Evolutionary conservation across 2,888 invertebrate genomes (phyloP).

Genomic region (Agriopis marginaria): DNA sequence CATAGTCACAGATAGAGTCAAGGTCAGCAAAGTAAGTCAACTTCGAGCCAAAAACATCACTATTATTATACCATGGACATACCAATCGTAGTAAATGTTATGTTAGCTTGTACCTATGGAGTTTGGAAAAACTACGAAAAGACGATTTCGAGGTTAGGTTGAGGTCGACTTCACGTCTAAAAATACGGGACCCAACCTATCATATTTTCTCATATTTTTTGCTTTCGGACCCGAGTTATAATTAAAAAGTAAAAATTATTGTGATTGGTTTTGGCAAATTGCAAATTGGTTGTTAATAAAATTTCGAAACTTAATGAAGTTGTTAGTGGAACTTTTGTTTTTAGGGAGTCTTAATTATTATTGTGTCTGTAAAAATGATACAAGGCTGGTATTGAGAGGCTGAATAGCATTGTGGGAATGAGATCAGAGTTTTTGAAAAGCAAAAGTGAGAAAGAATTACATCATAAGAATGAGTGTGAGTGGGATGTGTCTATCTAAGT

Average conservation of each 20-base stretch:
- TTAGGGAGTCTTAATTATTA: constrained; percentile 9
- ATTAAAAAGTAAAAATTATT: constrained; percentile 83
- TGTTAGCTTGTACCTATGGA: too few relatives aligned
- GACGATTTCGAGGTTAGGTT: neutral
- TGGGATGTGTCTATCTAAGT: too few relatives aligned
- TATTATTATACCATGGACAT: too few relatives aligned
- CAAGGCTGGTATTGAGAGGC: constrained; percentile 4
- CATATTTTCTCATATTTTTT: constrained; percentile 32
- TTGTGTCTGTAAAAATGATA: constrained; percentile 2
- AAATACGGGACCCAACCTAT: neutral
- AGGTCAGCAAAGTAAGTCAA: too few relatives aligned
- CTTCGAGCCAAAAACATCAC: too few relatives aligned
- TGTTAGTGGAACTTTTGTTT: constrained; percentile 13
- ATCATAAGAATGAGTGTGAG: too few relatives aligned
- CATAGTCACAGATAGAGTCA: too few relatives aligned
- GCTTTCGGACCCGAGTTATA: constrained; percentile 55
- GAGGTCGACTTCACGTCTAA: neutral
- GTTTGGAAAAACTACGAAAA: too few relatives aligned
- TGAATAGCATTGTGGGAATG: constrained; percentile 6
- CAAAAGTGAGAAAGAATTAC: neutral
- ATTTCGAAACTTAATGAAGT: constrained; percentile 32
- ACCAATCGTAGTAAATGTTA: too few relatives aligned
- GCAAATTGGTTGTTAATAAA: constrained; percentile 73
- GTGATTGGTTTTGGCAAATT: constrained; percentile 84
- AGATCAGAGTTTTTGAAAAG: constrained; percentile 1